A percentile compares a stretch with the other conserved stretches of the same genome.
phyloP scores from a whole-genome alignment of 2,888 invertebrate genomes.

The Agapetus fuscipes region DNA sequence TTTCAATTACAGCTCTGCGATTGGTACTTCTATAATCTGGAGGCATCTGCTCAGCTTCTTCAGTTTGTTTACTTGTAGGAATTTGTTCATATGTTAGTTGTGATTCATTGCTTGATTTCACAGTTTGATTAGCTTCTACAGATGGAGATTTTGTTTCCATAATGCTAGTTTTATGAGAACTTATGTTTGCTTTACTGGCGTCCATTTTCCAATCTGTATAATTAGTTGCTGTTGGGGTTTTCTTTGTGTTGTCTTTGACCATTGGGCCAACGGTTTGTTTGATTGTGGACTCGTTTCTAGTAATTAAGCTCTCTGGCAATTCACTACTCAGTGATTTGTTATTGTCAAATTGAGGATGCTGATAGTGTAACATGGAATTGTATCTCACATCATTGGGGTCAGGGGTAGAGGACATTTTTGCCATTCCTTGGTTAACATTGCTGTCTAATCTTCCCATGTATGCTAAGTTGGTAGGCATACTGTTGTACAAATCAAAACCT shows the following conservation, averaged over 20 bases:
- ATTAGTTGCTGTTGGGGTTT: too few relatives aligned
- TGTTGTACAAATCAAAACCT: conserved; percentile 19
- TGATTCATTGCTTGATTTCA: neutral
- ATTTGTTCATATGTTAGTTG: neutral
- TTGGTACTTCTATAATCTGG: conserved; percentile 14
- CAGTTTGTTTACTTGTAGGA: too few relatives aligned
- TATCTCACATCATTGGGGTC: conserved; percentile 9
- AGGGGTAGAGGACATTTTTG: conserved; percentile 3
- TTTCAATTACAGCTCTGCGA: conserved; percentile 12
- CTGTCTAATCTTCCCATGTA: conserved; percentile 20
- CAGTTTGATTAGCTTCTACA: neutral
- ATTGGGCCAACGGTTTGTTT: neutral
- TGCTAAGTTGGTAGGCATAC: conserved; percentile 20
- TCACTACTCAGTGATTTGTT: neutral
- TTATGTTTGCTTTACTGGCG: conserved; percentile 7
- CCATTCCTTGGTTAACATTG: conserved; percentile 4
- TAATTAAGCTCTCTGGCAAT: neutral
- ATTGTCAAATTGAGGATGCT: too few relatives aligned
- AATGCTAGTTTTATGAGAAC: conserved; percentile 3
- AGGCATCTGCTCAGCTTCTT: conserved; percentile 8
- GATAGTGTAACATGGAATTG: neutral
- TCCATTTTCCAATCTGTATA: conserved; percentile 16
- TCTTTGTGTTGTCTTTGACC: too few relatives aligned
- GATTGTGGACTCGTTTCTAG: neutral
- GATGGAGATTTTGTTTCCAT: neutral